phyloP scores from a whole-genome alignment of 2,888 invertebrate genomes.

The Dryobotodes eremita region DNA sequence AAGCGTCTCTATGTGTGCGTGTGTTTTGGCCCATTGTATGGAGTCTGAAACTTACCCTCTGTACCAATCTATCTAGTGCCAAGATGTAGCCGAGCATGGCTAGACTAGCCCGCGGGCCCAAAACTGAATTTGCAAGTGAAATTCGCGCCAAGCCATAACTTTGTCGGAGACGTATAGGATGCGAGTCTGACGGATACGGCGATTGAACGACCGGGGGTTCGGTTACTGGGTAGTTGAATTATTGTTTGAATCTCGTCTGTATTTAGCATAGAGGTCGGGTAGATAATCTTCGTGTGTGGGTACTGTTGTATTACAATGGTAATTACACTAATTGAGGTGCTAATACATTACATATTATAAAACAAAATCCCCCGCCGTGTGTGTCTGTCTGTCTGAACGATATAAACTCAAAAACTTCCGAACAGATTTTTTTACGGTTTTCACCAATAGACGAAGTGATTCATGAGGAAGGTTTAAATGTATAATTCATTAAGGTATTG shows the following conservation, averaged over 20 bases:
- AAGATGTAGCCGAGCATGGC: slow-evolving; percentile 18
- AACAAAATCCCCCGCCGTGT: not conserved
- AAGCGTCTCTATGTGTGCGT: not conserved
- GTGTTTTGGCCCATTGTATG: not conserved
- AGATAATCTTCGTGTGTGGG: not conserved
- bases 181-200: slow-evolving; percentile 40
- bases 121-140: slow-evolving; percentile 70
- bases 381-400: not conserved
- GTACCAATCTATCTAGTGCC: not conserved
- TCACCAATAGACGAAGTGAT: not conserved
- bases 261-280: slow-evolving; percentile 31
- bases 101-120: slow-evolving; percentile 57
- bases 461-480: not conserved
- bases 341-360: not conserved
- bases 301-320: not conserved
- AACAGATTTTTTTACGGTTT: not conserved
- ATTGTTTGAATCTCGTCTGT: slow-evolving; percentile 39
- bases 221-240: slow-evolving; percentile 36
- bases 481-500: not conserved
- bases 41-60: slow-evolving; percentile 3
- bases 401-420: not conserved
- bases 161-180: slow-evolving; percentile 51
- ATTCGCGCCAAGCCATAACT: slow-evolving; percentile 64
- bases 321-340: not conserved
- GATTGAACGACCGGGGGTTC: slow-evolving; percentile 45